A percentile compares a stretch with the other conserved stretches of the same genome.
phyloP scores from a whole-genome alignment of 2,113 vertebrate species.

The Tragulus kanchil region DNA sequence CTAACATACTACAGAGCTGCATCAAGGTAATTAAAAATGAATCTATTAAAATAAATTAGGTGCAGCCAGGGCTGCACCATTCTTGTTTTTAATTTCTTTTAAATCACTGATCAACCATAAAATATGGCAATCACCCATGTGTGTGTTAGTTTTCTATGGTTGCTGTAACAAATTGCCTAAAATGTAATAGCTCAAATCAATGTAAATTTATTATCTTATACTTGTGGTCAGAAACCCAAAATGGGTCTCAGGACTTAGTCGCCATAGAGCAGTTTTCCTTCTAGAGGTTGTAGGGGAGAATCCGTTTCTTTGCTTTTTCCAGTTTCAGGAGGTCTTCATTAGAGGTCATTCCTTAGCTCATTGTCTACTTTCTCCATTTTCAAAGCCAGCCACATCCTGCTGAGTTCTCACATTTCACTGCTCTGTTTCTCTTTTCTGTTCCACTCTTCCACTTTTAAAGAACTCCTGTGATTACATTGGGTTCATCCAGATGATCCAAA shows the following conservation, averaged over 20 bases:
- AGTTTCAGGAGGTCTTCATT: not conserved
- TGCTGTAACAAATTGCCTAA: not conserved
- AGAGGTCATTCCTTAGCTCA: not conserved
- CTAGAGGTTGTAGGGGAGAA: not conserved
- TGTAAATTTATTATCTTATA: not conserved
- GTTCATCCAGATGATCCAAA: not conserved
- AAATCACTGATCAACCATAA: slow-evolving; percentile 28
- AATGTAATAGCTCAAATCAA: not conserved
- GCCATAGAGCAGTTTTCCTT: not conserved
- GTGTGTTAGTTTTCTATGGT: not conserved
- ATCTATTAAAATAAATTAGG: slow-evolving; percentile 61
- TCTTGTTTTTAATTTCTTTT: not conserved
- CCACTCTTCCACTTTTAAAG: not conserved
- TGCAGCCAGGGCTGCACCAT: not conserved
- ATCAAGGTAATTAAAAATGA: slow-evolving; percentile 60
- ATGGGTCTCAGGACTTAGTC: not conserved
- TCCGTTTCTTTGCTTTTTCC: not conserved
- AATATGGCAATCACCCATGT: not conserved
- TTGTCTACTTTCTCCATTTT: not conserved
- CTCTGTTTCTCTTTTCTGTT: not conserved
- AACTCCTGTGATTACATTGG: not conserved
- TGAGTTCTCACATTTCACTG: not conserved
- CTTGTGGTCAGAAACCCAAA: not conserved
- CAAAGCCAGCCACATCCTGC: not conserved
- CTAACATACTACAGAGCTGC: not conserved